Percentiles rank a stretch among this genome's conserved stretches.
Conservation (phyloP, 2,797 vertebrate genomes). For the Mormyrus hasselquistii region DNA sequence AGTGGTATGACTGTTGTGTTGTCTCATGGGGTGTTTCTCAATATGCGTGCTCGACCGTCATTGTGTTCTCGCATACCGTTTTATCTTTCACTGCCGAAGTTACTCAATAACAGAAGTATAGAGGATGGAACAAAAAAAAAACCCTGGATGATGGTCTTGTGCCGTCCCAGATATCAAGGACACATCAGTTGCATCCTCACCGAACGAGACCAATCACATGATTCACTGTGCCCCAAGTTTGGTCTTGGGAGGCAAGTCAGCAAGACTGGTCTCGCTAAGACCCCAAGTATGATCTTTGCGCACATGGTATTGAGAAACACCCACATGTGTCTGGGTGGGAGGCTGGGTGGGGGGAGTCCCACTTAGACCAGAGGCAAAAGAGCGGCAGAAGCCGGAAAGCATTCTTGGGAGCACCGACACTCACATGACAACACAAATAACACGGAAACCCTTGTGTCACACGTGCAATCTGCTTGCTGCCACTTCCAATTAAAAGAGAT, state of each 20-base stretch:
- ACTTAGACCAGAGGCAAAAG: not conserved
- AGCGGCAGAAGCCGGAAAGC: not conserved
- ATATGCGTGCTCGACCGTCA: not conserved
- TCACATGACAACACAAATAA: not conserved
- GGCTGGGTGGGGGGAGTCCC: not conserved
- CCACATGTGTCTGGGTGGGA: not conserved
- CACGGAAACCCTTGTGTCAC: not conserved
- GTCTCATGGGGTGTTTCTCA: not conserved
- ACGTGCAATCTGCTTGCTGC: not conserved
- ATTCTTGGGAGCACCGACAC: not conserved
- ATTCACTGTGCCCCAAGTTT: not conserved
- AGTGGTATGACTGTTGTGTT: not conserved
- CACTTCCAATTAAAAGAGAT: constrained; percentile 21
- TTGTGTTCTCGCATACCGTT: not conserved
- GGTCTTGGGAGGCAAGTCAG: not conserved
- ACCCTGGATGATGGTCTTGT: not conserved
- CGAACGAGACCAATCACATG: not conserved
- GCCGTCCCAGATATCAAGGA: not conserved
- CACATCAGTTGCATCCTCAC: not conserved
- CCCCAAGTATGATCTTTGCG: not conserved
- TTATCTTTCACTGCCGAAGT: not conserved
- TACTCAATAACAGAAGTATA: not conserved
- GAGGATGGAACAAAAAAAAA: not conserved
- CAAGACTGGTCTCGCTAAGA: not conserved
- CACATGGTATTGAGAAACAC: not conserved